Conservation (phyloP, 2,888 invertebrate genomes). For the Drosophila engyochracea region DNA sequence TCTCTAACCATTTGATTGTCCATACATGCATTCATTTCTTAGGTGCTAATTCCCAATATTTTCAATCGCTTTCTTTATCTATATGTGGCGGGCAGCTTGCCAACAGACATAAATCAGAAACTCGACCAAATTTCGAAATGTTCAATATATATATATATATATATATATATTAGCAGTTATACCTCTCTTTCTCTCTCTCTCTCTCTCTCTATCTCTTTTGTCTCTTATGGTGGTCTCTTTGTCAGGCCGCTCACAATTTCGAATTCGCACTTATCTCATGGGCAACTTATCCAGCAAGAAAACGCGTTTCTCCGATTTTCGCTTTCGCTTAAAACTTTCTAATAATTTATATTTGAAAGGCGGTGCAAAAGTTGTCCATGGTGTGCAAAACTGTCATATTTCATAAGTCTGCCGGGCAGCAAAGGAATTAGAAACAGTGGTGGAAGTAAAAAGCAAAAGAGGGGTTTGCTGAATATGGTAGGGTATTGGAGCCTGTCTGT, state of each 20-base stretch:
- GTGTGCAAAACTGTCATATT: constrained; percentile 78
- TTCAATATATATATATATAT: constrained; percentile 53
- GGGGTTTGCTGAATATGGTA: background rate
- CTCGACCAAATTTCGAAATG: constrained; percentile 61
- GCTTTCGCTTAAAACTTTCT: constrained; percentile 72
- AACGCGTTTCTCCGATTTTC: constrained; percentile 32
- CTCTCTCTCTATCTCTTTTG: background rate
- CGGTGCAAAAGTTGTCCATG: constrained; percentile 71
- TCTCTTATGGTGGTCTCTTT: constrained; percentile 10
- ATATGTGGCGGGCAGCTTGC: constrained; percentile 37
- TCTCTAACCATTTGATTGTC: background rate
- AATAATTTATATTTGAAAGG: constrained; percentile 78
- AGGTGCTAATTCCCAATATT: constrained; percentile 23
- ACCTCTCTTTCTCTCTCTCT: background rate
- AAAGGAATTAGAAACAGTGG: background rate
- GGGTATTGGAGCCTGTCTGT: constrained; percentile 54
- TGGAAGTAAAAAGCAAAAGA: background rate
- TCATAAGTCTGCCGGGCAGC: constrained; percentile 59
- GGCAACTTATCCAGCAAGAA: constrained; percentile 26
- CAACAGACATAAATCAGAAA: constrained; percentile 60
- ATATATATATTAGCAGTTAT: constrained; percentile 13
- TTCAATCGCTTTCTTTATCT: background rate
- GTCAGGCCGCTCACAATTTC: constrained; percentile 4
- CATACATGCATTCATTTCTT: constrained; percentile 19
- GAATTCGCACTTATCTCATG: constrained; percentile 63